Evolutionary conservation across 2,113 vertebrate genomes (phyloP).

Genomic region (Platycercus adscitus): DNA sequence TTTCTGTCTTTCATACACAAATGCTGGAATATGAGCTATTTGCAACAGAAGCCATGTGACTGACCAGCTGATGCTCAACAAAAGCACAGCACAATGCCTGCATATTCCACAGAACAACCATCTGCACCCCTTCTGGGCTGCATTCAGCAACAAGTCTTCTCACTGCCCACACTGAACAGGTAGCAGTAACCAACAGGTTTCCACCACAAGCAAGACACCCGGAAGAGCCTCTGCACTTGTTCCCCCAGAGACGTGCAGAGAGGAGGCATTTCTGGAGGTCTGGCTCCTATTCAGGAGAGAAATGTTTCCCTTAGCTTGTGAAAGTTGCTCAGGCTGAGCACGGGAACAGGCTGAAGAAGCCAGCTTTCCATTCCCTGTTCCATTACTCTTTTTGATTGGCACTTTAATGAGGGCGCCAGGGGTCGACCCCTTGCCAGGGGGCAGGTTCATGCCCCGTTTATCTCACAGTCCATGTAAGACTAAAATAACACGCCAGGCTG

Average conservation of each 20-base stretch:
- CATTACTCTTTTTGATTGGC: constrained; percentile 96
- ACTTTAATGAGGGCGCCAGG: constrained; percentile 92
- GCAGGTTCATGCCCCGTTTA: constrained; percentile 90
- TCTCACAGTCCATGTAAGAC: constrained; percentile 83
- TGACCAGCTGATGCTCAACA: accelerated
- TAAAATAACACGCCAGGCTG: constrained; percentile 83
- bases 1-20: neutral
- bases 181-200: too few relatives aligned
- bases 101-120: neutral
- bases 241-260: neutral
- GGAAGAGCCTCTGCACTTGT: neutral
- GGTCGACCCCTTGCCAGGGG: constrained; percentile 89
- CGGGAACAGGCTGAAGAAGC: neutral
- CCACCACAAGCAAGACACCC: neutral
- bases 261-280: neutral
- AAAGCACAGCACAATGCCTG: neutral
- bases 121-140: neutral
- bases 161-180: neutral
- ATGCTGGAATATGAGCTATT: accelerated
- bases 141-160: neutral
- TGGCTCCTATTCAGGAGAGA: constrained; percentile 13
- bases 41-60: too few relatives aligned
- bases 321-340: neutral
- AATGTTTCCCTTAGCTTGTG: constrained; percentile 52
- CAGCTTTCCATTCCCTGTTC: constrained; percentile 71